Evolutionary conservation across 2,113 vertebrate species (phyloP), one percentile per base, ranked within the genome.

Genomic region (Corydoras maculifer): DNA sequence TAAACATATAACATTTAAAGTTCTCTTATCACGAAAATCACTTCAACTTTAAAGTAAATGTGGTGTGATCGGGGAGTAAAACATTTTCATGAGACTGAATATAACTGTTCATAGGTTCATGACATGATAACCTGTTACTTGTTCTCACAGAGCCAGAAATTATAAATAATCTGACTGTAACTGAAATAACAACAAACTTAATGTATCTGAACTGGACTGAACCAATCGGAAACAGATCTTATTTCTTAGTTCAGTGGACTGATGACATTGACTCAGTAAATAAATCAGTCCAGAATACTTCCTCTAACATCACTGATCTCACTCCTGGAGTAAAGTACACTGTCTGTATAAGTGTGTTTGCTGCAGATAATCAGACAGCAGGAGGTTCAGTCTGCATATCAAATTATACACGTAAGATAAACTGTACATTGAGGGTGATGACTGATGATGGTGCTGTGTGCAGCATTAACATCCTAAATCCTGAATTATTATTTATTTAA

Each of bases 261-360:
- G 3, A 30, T 18, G 0, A 3, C 12, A 71, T 11, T 11, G 13
- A 0, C 35, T 57, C 0, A 8, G 2, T 3, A 8, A 0, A 3
- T 0, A 3, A 18, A 32, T 11, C 0, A 68, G 63, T 48, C 61
- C 63, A 2, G 9, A 5, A 4, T 0, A 48, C 31, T 0, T 9
- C 9, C 0, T 29, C 15, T 58, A 10, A 0, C 0, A 53, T 92
- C 43, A 0, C 0, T 0, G 0, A 2, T 0, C 79, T 94, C 43
- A 61, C 0, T 8, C 80, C 91, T 30, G 93, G 91, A 25, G 85
- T 61, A 0, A 2, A 0, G 0, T 92, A 91, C 64, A 63, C 12
- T 0, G 59, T 90, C 18, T 13, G 13, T 10, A 8, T 71, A 71
- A 54, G 48, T 35, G 60, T 51, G 53, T 14, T 54, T 55, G 69